Base-by-base conservation (phyloP, 2,888 invertebrate genomes). In the Himalopsyche anomala region DNA sequence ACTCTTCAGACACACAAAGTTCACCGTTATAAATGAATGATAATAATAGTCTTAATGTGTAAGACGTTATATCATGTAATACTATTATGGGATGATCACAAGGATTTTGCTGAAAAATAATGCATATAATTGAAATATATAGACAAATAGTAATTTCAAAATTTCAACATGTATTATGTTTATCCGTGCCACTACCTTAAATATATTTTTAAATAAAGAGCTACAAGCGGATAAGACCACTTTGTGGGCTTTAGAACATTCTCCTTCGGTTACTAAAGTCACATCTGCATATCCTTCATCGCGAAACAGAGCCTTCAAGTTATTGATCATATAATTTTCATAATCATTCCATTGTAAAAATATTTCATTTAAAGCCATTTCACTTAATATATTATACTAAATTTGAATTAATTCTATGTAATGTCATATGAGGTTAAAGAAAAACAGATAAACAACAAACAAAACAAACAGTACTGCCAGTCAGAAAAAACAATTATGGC, bases 1-100 rank as follows among this genome's bases (percentile, higher is more conserved):
- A 95, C 89, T 95, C 95, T 90, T 96, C 95, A 81, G 95, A 95
- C 81, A 96, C 95, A 91, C 95, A 95, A 36, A 96, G 96, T 91
- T 96, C 96, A 8, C 96, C 96, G 90, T 95, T 95, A 90, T 96
- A 96, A 94, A 96, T 95, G 90, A 96, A 96, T 90, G 94, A 94
- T 89, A 96, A 92, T 82, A 96, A 90, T 45, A 95, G 94, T 89
- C 94, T 94, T 90, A 96, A 91, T 89, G 95, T 95, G 89, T 93
- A 93, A 89, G 94, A 94, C 90, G 95, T 94, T 89, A 96, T 95
- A 92, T 96, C 96, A 91, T 95, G 95, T 87, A 96, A 93, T 89
- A 96, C 95, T 92, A 96, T 95, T 91, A 96, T 95, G 89, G 96
- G 96, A 93, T 95, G 95, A 90, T 94, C 95, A 92, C 95, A 95